phyloP scores from a whole-genome alignment of 2,888 invertebrate species.

The Ophonus ardosiacus region DNA sequence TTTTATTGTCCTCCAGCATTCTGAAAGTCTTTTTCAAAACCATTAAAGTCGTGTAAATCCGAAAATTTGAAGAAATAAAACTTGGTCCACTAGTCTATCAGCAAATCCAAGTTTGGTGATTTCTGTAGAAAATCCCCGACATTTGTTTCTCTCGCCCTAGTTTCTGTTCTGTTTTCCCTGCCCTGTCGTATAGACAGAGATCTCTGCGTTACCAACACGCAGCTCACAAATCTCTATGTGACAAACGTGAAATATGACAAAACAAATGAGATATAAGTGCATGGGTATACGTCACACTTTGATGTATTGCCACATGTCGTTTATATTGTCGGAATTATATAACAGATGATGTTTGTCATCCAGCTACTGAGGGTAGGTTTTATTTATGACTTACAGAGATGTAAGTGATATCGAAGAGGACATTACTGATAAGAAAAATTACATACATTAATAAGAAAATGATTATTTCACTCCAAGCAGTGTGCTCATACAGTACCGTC shows the following conservation, averaged over 20 bases:
- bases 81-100: conserved; percentile 22
- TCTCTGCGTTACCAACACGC: conserved; percentile 1
- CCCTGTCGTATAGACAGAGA: neutral
- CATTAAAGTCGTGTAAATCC: neutral
- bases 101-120: conserved; percentile 34
- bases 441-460: too few species aligned
- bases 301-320: conserved; percentile 53
- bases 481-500: too few species aligned
- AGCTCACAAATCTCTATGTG: conserved; percentile 59
- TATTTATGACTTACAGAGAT: conserved; percentile 22
- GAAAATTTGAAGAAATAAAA: conserved; percentile 29
- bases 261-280: conserved; percentile 62
- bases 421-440: too few species aligned
- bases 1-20: too few species aligned
- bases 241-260: conserved; percentile 63
- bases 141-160: conserved; percentile 41
- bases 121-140: conserved; percentile 28
- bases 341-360: conserved; percentile 34
- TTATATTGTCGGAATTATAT: conserved; percentile 58
- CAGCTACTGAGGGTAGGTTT: conserved; percentile 1
- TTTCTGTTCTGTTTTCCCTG: neutral
- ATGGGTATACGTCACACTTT: conserved; percentile 55
- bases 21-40: neutral
- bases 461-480: too few species aligned
- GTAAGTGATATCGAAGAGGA: neutral